phyloP scores from a whole-genome alignment of 2,797 vertebrate species.

The Sylvilagus floridanus region DNA sequence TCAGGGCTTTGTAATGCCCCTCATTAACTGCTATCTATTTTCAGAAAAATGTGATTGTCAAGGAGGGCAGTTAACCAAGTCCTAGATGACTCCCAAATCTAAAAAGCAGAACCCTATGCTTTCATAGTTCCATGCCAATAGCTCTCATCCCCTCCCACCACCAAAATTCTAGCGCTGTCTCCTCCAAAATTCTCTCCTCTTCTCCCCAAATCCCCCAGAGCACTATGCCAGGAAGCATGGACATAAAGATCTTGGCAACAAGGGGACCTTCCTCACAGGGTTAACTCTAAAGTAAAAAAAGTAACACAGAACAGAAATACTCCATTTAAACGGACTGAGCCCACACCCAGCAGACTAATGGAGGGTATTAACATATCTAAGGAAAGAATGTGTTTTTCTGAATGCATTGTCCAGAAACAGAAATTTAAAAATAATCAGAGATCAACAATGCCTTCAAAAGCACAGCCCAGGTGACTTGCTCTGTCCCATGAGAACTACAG shows the following conservation, averaged over 20 bases:
- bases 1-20: not conserved
- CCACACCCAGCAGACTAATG: not conserved
- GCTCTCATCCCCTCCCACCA: fast-evolving
- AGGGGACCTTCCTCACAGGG: not conserved
- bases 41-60: conserved; percentile 19
- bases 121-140: not conserved
- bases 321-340: not conserved
- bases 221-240: not conserved
- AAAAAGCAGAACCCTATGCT: not conserved
- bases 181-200: not conserved
- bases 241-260: not conserved
- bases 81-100: not conserved
- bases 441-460: not conserved
- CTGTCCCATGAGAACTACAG: not conserved
- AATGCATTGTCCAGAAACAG: conserved; percentile 49
- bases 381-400: conserved; percentile 38
- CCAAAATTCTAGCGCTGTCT: not conserved
- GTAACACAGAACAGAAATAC: not conserved
- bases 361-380: not conserved
- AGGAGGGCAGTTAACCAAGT: not conserved
- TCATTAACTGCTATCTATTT: not conserved
- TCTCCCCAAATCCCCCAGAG: not conserved
- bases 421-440: not conserved
- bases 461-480: not conserved
- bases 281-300: not conserved